Percentiles rank a stretch among this genome's conserved stretches.
Conservation (phyloP, 2,888 invertebrate species). For the Athalia cordata region DNA sequence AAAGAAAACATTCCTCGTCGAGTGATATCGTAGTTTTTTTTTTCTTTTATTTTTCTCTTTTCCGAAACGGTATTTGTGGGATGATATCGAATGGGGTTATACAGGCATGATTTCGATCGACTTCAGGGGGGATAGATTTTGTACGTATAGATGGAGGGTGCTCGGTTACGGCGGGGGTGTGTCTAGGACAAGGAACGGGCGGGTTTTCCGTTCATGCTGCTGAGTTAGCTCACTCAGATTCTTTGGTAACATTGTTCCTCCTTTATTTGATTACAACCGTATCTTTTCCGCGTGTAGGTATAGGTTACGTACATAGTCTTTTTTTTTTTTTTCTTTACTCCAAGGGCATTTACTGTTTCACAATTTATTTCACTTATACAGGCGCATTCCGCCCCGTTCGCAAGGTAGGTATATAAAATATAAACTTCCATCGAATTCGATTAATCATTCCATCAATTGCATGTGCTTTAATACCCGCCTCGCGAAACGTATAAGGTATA, state of each 20-base stretch:
- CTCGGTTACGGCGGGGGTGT: slow-evolving; percentile 72
- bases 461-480: no score
- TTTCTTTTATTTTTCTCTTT: not conserved
- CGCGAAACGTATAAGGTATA: no score
- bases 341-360: not conserved
- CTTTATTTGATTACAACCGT: slow-evolving; percentile 72
- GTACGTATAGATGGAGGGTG: not conserved
- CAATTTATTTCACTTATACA: not conserved
- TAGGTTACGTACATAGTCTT: slow-evolving; percentile 67
- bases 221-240: slow-evolving; percentile 70
- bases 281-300: slow-evolving; percentile 52
- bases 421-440: not conserved
- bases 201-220: slow-evolving; percentile 70
- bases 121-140: not conserved
- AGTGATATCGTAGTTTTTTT: not conserved
- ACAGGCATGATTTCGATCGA: slow-evolving; percentile 40
- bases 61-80: slow-evolving; percentile 21
- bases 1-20: no score
- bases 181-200: slow-evolving; percentile 73
- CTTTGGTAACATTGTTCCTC: slow-evolving; percentile 71
- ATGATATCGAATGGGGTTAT: slow-evolving; percentile 24
- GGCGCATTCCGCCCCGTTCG: not conserved
- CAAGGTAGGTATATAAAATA: no score
- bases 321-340: slow-evolving; percentile 17
- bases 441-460: slow-evolving; percentile 26